Conservation (phyloP, 2,113 vertebrate genomes). For the Psephotus haematonotus region DNA sequence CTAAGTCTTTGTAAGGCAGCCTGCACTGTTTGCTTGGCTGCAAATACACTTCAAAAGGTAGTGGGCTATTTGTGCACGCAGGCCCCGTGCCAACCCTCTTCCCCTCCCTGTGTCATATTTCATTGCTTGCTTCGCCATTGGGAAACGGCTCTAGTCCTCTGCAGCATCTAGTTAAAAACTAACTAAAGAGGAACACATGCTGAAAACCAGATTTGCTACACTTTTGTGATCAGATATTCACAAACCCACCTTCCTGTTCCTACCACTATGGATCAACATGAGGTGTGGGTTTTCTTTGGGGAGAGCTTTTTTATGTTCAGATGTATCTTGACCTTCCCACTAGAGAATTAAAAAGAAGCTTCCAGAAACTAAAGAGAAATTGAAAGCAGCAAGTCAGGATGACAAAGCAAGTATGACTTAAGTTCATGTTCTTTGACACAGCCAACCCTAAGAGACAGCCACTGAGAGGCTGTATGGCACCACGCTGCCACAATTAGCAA, state of each 20-base stretch:
- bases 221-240: background rate
- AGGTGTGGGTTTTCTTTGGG: background rate
- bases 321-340: background rate
- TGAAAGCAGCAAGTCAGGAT: slow-evolving; percentile 63
- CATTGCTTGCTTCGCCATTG: slow-evolving; percentile 33
- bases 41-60: slow-evolving; percentile 54
- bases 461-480: background rate
- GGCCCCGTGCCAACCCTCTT: slow-evolving; percentile 58
- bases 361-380: slow-evolving; percentile 62
- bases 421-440: slow-evolving; percentile 24
- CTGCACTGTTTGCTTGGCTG: slow-evolving; percentile 39
- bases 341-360: background rate
- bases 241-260: background rate
- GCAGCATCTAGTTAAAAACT: slow-evolving; percentile 48
- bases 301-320: background rate
- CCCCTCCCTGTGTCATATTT: slow-evolving; percentile 67
- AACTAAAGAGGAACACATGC: background rate
- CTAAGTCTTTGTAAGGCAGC: background rate
- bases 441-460: background rate
- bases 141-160: slow-evolving; percentile 40
- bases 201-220: background rate
- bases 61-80: slow-evolving; percentile 67
- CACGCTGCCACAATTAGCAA: background rate
- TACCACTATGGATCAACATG: rapidly evolving
- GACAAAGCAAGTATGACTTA: slow-evolving; percentile 72